phyloP scores from a whole-genome alignment of 2,797 vertebrate genomes.

The Eulemur albifrons region DNA sequence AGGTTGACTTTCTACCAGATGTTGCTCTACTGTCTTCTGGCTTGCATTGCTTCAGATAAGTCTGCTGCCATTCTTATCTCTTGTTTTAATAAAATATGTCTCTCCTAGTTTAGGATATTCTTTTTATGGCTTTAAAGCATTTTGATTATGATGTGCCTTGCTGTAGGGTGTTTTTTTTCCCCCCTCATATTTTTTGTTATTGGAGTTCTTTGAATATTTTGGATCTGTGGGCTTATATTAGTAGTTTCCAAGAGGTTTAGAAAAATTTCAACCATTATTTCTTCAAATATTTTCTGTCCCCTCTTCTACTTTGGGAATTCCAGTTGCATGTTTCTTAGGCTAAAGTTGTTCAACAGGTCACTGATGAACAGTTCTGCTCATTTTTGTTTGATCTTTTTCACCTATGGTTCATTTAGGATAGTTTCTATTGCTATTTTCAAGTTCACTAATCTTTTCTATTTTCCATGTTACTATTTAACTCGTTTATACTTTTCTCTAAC shows the following conservation, averaged over 20 bases:
- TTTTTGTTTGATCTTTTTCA: neutral
- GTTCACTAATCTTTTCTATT: neutral
- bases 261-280: neutral
- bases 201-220: neutral
- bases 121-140: neutral
- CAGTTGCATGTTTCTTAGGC: neutral
- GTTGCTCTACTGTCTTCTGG: neutral
- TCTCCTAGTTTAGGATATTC: neutral
- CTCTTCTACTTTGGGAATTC: neutral
- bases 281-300: neutral
- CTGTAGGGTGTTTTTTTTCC: neutral
- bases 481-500: neutral
- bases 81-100: neutral
- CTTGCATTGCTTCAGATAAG: neutral
- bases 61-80: neutral
- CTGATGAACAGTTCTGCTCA: neutral
- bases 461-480: neutral
- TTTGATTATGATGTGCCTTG: neutral
- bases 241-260: neutral
- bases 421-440: neutral
- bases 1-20: neutral
- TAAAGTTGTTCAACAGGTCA: neutral
- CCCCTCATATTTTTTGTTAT: neutral
- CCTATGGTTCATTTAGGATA: neutral
- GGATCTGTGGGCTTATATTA: neutral